A percentile compares a stretch with the other conserved stretches of the same genome.
These are phyloP conservation scores for Chloropsis hardwickii DNA, from an alignment of 2,113 vertebrate species.

Conservation along the genomic window DNA sequence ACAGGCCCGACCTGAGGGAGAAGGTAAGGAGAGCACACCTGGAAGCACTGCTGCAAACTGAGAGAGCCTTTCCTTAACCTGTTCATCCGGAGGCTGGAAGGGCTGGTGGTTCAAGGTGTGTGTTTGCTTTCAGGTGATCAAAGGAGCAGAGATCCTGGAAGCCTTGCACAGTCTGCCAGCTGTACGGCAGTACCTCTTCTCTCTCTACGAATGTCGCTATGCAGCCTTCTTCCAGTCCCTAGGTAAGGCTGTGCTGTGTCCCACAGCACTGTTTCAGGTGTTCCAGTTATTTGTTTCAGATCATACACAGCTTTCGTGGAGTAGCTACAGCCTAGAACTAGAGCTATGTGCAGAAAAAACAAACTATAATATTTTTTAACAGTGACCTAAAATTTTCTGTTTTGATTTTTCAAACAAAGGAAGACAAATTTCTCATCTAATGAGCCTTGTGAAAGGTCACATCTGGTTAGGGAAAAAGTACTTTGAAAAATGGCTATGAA, in stretches of 20 bases:
- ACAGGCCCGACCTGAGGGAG: slow-evolving; percentile 94
- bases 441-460: background rate
- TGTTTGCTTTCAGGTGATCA: slow-evolving; percentile 84
- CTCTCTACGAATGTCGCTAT: slow-evolving; percentile 94
- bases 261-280: background rate
- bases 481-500: background rate
- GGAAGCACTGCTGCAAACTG: background rate
- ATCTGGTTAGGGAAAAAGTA: background rate
- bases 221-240: slow-evolving; percentile 93
- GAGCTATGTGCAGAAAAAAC: background rate
- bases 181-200: slow-evolving; percentile 96
- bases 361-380: background rate
- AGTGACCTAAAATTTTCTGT: background rate
- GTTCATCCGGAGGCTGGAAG: background rate
- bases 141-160: slow-evolving; percentile 97
- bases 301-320: background rate
- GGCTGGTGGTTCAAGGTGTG: background rate
- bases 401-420: background rate
- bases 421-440: background rate
- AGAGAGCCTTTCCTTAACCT: background rate
- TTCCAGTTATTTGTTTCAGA: background rate
- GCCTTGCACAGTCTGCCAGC: slow-evolving; percentile 91
- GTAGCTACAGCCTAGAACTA: background rate
- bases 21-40: slow-evolving; percentile 77
- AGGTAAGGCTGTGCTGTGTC: slow-evolving; percentile 73